phyloP scores from a whole-genome alignment of 1,140 invertebrate species.

The Drosophila kikkawai region DNA sequence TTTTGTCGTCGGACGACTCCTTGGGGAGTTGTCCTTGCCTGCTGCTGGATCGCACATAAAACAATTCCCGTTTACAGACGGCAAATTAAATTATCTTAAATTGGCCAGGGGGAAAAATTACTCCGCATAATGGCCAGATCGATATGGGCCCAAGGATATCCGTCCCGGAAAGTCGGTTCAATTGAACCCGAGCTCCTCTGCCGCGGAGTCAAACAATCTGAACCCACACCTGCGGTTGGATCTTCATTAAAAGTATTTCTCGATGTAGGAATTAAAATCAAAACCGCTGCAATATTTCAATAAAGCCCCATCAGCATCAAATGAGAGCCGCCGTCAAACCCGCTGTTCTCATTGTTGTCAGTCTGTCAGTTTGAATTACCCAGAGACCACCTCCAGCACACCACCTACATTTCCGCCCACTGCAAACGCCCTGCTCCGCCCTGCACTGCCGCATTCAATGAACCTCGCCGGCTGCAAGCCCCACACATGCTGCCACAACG shows the following conservation, averaged over 20 bases:
- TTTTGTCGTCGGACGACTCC: constrained; percentile 55
- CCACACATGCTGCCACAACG: constrained; percentile 26
- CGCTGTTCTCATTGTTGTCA: constrained; percentile 45
- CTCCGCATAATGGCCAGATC: constrained; percentile 26
- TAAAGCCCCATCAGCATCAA: constrained; percentile 43
- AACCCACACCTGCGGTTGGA: constrained; percentile 40
- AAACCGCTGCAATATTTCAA: constrained; percentile 45
- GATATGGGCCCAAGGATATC: constrained; percentile 47
- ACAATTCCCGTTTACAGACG: constrained; percentile 64
- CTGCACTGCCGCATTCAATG: constrained; percentile 25
- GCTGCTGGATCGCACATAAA: constrained; percentile 45
- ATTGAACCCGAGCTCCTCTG: constrained; percentile 10
- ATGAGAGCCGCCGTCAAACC: constrained; percentile 26
- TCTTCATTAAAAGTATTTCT: constrained; percentile 19
- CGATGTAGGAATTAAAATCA: constrained; percentile 27
- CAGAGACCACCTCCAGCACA: constrained; percentile 35
- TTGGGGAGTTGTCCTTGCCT: constrained; percentile 11
- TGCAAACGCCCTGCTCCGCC: neutral
- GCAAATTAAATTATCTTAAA: constrained; percentile 61
- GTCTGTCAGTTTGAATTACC: constrained; percentile 67
- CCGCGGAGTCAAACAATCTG: constrained; percentile 46
- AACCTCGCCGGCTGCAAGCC: constrained; percentile 23
- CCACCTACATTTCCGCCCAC: constrained; percentile 12
- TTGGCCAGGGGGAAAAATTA: constrained; percentile 39
- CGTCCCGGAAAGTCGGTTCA: constrained; percentile 9